These are phyloP conservation scores for Trisateles emortualis DNA, from an alignment of 2,888 invertebrate genomes.

Conservation along the genomic window DNA sequence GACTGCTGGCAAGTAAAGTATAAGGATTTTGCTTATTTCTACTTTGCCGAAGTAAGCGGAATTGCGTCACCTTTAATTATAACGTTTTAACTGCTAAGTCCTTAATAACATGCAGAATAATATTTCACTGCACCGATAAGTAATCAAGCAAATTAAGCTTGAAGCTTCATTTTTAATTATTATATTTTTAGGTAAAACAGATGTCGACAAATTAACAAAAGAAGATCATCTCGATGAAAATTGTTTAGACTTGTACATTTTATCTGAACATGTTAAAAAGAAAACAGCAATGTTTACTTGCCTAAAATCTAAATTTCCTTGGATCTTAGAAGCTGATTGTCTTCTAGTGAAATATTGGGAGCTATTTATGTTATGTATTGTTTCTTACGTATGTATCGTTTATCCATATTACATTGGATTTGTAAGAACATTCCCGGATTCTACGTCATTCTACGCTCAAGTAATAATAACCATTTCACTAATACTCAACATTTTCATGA, in stretches of 20 bases:
- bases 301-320: conserved; percentile 73
- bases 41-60: too few species aligned
- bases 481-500: conserved; percentile 74
- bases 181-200: conserved; percentile 62
- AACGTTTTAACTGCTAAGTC: too few species aligned
- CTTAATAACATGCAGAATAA: too few species aligned
- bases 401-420: conserved; percentile 84
- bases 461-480: conserved; percentile 73
- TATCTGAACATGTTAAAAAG: conserved; percentile 80
- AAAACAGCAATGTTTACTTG: conserved; percentile 70
- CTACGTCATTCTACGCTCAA: conserved; percentile 71
- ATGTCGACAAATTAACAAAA: conserved; percentile 62
- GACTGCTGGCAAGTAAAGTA: too few species aligned
- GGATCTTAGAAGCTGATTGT: conserved; percentile 80
- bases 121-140: too few species aligned
- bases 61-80: too few species aligned
- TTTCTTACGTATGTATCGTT: conserved; percentile 73
- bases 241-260: conserved; percentile 78
- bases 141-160: too few species aligned
- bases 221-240: conserved; percentile 72
- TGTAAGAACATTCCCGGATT: conserved; percentile 69
- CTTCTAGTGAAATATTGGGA: conserved; percentile 82
- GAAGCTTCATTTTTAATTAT: too few species aligned
- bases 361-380: conserved; percentile 71
- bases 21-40: too few species aligned